Evolutionary conservation across 2,113 vertebrate species (phyloP), one percentile per base, ranked within the genome.

Genomic region (Tachysurus vachellii): DNA sequence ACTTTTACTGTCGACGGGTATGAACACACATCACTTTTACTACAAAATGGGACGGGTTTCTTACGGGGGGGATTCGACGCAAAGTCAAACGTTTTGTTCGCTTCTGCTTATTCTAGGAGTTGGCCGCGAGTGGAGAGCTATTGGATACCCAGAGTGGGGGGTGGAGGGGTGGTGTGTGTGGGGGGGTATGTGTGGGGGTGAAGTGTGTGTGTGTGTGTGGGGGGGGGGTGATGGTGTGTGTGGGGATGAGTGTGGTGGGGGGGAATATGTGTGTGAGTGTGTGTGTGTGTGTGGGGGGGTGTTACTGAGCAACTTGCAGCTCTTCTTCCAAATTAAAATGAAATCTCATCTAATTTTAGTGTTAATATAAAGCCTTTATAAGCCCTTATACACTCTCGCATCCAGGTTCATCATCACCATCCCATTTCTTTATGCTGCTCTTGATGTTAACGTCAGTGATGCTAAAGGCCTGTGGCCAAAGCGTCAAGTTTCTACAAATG

Each of bases 71-170:
- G 13, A 77, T 82, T 88, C 81, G 86, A 86, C 71, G 81, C 71
- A 76, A 59, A 83, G 86, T 68, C 50, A 66, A 79, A 42, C 50
- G 76, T 89, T 92, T 90, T 90, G 88, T 92, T 86, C 88, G 80
- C 70, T 89, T 90, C 59, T 89, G 86, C 86, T 90, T 91, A 90
- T 91, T 91, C 85, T 89, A 87, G 88, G 90, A 92, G 90, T 92
- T 91, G 90, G 85, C 89, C 84, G 86, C 81, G 90, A 90, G 89
- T 89, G 84, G 62, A 77, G 82, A 59, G 47, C 47, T 50, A 50
- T 50, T 50, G 88, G 91, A 64, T 81, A 59, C 28, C 64, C 0
- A 44, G 61, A 54, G 83, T 54, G 86, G 68, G 81, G 81, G 88
- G 87, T n/a, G n/a, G n/a, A n/a, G n/a, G n/a, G n/a, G n/a, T n/a